These are phyloP conservation scores for Amphibalanus amphitrite DNA, from an alignment of 1,140 invertebrate species.

Conservation along the genomic window DNA sequence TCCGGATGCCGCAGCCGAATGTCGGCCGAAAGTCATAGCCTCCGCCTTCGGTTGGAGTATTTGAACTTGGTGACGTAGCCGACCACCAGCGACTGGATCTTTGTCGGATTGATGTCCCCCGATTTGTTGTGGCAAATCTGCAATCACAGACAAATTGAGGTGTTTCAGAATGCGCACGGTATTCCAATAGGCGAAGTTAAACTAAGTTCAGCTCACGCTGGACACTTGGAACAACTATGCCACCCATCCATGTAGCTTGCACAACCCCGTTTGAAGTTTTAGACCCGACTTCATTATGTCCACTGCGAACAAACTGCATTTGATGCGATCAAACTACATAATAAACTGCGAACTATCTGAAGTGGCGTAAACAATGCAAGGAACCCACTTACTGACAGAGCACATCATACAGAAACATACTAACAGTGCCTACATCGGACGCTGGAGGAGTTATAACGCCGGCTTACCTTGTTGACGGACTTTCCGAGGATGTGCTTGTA, in stretches of 20 bases:
- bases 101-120: constrained; percentile 88
- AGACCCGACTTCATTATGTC: no score
- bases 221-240: constrained; percentile 5
- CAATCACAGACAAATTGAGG: constrained; percentile 26
- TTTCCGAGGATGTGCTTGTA: constrained; percentile 94
- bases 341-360: no score
- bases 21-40: neutral
- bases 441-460: no score
- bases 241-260: neutral
- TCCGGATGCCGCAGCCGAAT: neutral
- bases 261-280: neutral
- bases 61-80: constrained; percentile 83
- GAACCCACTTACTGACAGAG: no score
- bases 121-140: constrained; percentile 92
- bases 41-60: constrained; percentile 28
- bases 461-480: constrained; percentile 82
- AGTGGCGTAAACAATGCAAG: no score
- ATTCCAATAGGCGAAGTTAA: no score
- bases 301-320: no score
- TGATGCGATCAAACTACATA: no score
- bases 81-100: constrained; percentile 81
- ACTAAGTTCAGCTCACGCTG: no score
- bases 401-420: no score
- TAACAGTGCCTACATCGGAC: no score
- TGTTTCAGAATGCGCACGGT: no score